Conservation (phyloP, 2,888 invertebrate species). For the Epistrophe grossulariae region DNA sequence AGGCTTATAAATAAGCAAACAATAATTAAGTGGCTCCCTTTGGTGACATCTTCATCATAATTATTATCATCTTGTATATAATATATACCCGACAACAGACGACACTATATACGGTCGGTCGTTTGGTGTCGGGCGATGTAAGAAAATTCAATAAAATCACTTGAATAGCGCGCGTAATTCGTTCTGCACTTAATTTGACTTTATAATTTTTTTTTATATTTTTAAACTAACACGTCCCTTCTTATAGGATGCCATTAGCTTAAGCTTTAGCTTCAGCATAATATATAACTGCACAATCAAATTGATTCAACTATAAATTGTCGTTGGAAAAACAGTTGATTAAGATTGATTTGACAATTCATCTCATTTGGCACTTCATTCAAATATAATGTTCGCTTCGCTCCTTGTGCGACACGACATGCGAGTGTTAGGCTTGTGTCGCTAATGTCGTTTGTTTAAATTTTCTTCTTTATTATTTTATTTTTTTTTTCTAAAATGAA, state of each 20-base stretch:
- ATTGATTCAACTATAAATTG: conserved; percentile 57
- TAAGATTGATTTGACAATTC: conserved; percentile 75
- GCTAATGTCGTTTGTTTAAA: no score
- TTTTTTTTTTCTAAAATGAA: no score
- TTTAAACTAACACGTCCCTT: conserved; percentile 5
- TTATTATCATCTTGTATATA: neutral
- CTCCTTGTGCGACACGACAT: no score
- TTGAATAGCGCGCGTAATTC: conserved; percentile 33
- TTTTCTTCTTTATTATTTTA: no score
- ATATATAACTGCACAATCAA: conserved; percentile 34
- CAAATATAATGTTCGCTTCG: conserved; percentile 34
- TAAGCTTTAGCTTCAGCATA: neutral
- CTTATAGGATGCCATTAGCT: neutral
- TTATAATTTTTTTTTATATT: neutral
- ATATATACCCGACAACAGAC: neutral
- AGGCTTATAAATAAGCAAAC: neutral
- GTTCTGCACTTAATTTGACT: conserved; percentile 28
- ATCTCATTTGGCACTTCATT: conserved; percentile 74
- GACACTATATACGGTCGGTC: no score
- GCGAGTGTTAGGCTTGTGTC: no score
- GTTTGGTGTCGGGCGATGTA: neutral
- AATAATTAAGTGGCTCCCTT: neutral
- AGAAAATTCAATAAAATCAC: conserved; percentile 53
- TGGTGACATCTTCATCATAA: neutral
- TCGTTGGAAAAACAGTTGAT: conserved; percentile 65